Percentiles rank a stretch among this genome's conserved stretches.
Conservation (phyloP, 2,797 vertebrate species). For the Gouania willdenowi region DNA sequence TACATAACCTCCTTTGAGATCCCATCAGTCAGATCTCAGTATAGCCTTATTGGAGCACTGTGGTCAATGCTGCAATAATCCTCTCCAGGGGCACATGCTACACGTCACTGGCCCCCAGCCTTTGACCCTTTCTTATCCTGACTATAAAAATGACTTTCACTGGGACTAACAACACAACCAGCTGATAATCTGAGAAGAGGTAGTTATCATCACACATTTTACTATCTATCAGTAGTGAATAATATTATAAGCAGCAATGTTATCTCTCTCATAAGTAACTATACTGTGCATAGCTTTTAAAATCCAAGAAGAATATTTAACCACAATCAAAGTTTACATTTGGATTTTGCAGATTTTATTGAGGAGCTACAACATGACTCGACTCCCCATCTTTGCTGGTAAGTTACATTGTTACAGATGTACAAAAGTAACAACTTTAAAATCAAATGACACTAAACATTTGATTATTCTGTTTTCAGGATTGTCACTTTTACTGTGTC, state of each 20-base stretch:
- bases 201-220: neutral
- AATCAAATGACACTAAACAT: too few relatives aligned
- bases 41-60: too few relatives aligned
- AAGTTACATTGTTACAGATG: slow-evolving; percentile 1
- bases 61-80: too few relatives aligned
- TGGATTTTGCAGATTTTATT: slow-evolving; percentile 1
- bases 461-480: slow-evolving; percentile 19
- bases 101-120: neutral
- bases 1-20: too few relatives aligned
- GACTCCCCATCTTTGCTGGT: slow-evolving; percentile 39
- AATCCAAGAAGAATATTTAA: too few relatives aligned
- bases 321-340: too few relatives aligned
- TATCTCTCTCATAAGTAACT: too few relatives aligned
- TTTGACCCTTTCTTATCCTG: slow-evolving; percentile 24
- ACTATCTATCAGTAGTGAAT: too few relatives aligned
- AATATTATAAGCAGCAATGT: too few relatives aligned
- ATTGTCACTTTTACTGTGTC: slow-evolving; percentile 40
- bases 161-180: neutral
- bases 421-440: too few relatives aligned
- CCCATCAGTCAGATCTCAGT: too few relatives aligned
- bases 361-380: slow-evolving; percentile 33
- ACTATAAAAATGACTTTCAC: slow-evolving; percentile 15
- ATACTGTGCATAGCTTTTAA: too few relatives aligned
- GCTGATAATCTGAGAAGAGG: slow-evolving; percentile 1
- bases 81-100: neutral